A percentile compares a stretch with the other conserved stretches of the same genome.
Conservation (phyloP, 2,113 vertebrate species). For the Serilophus lunatus region DNA sequence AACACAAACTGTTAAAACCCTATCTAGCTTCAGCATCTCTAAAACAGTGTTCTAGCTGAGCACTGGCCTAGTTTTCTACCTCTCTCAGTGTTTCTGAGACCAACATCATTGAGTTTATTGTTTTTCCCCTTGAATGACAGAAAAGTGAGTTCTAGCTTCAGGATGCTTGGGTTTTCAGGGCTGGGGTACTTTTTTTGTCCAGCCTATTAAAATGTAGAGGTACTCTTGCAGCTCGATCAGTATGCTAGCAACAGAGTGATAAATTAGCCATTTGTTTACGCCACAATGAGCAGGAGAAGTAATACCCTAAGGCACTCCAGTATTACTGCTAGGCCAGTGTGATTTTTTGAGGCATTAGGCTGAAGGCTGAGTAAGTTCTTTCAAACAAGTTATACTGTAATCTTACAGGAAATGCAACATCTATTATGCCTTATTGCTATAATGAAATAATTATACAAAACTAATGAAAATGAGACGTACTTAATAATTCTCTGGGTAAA, state of each 20-base stretch:
- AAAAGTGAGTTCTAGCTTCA: background rate
- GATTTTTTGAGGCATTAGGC: constrained; percentile 29
- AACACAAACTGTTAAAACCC: background rate
- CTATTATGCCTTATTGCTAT: constrained; percentile 59
- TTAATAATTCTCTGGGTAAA: constrained; percentile 56
- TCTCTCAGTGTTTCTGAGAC: background rate
- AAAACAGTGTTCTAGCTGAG: constrained; percentile 1
- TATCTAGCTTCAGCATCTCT: background rate
- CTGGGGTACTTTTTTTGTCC: background rate
- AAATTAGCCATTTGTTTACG: background rate
- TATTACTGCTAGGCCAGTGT: background rate
- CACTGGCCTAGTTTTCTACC: background rate
- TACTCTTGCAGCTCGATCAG: background rate
- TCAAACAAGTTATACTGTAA: constrained; percentile 29
- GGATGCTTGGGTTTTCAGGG: background rate
- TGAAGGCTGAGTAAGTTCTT: constrained; percentile 36
- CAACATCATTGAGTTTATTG: background rate
- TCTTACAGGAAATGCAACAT: constrained; percentile 32
- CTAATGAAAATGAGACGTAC: constrained; percentile 57
- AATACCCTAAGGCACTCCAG: background rate
- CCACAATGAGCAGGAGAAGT: background rate
- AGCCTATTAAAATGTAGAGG: background rate
- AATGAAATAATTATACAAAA: constrained; percentile 69
- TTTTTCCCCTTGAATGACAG: background rate
- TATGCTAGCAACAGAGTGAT: background rate